Evolutionary conservation across 2,888 invertebrate genomes (phyloP).

Genomic region (Himalopsyche kuldschensis): DNA sequence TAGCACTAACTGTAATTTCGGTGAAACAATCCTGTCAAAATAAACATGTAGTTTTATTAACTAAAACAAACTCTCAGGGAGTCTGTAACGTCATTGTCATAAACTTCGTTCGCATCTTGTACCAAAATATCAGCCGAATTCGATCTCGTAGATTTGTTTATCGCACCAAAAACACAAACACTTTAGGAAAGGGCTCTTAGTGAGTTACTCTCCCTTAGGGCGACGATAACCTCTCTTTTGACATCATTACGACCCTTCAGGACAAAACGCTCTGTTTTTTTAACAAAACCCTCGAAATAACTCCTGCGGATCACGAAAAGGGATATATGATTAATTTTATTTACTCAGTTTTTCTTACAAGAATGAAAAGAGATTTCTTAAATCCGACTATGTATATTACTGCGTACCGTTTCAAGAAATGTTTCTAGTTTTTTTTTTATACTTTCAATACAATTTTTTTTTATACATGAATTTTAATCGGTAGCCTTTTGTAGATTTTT

Average conservation of each 20-base stretch:
- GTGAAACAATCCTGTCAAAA: no score
- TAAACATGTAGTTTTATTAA: no score
- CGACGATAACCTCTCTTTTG: constrained; percentile 36
- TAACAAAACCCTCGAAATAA: constrained; percentile 3
- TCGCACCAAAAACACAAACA: constrained; percentile 19
- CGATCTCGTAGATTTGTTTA: constrained; percentile 10
- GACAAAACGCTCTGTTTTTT: constrained; percentile 29
- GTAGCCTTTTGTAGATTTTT: no score
- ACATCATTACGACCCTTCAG: constrained; percentile 36
- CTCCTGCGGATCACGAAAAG: constrained; percentile 15
- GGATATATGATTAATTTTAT: constrained; percentile 11
- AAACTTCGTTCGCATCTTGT: neutral
- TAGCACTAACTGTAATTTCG: no score
- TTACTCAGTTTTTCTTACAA: no score
- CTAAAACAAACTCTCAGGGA: neutral
- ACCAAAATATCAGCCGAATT: neutral
- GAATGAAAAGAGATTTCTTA: no score
- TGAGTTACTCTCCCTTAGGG: constrained; percentile 13
- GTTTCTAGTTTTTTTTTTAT: no score
- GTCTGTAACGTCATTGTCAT: neutral
- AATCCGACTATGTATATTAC: no score
- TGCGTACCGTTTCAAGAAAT: no score
- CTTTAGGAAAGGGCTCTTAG: constrained; percentile 20
- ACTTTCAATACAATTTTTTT: no score
- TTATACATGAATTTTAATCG: no score